A percentile compares a stretch with the other conserved stretches of the same genome.
These are phyloP conservation scores for Holocentrus rufus DNA, from an alignment of 2,797 vertebrate genomes.

Conservation along the genomic window DNA sequence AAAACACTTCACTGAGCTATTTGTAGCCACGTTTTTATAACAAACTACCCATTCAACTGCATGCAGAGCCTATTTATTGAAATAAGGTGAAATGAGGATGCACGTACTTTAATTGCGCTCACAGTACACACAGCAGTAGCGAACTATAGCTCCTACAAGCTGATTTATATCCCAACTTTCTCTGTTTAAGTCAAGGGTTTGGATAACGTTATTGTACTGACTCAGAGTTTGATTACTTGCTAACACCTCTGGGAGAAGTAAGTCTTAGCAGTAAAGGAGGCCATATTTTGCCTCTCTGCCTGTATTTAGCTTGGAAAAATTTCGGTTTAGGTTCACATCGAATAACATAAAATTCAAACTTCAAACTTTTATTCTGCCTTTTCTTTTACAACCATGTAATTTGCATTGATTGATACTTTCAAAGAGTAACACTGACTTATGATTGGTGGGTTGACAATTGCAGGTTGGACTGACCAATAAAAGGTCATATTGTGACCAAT, in stretches of 20 bases:
- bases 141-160: no score
- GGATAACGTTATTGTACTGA: no score
- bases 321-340: conserved; percentile 11
- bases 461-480: conserved; percentile 34
- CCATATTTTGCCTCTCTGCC: not conserved
- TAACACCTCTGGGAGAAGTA: no score
- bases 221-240: no score
- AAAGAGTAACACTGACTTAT: conserved; percentile 53
- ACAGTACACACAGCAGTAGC: conserved; percentile 5
- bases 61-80: conserved; percentile 20
- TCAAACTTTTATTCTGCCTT: conserved; percentile 29
- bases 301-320: conserved; percentile 31
- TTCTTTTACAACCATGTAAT: conserved; percentile 52
- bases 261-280: no score
- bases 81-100: conserved; percentile 31
- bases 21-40: not conserved
- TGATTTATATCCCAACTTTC: no score
- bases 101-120: conserved; percentile 21
- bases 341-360: conserved; percentile 20
- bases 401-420: conserved; percentile 57
- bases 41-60: conserved; percentile 11
- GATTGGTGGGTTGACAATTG: conserved; percentile 59
- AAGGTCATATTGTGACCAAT: no score
- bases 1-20: conserved; percentile 1
- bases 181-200: no score